phyloP scores from a whole-genome alignment of 1,140 invertebrate species.

The Neuroterus valhalla region DNA sequence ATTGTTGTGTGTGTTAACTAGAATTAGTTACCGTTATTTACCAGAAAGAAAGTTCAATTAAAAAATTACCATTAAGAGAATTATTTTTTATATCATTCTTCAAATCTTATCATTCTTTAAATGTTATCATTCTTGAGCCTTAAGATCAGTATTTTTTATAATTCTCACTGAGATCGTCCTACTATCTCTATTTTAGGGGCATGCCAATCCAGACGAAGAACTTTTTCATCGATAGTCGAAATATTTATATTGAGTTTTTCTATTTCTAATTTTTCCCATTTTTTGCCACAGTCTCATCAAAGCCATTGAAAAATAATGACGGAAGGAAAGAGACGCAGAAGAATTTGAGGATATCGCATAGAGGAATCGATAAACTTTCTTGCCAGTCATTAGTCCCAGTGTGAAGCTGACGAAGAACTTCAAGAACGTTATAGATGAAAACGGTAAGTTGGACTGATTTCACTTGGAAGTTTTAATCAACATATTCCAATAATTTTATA shows the following conservation, averaged over 20 bases:
- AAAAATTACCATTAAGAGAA: too few relatives aligned
- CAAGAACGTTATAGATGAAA: slow-evolving; percentile 56
- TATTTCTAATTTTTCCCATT: background rate
- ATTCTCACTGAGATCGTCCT: too few relatives aligned
- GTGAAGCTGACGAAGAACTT: slow-evolving; percentile 24
- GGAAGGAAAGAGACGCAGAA: slow-evolving; percentile 16
- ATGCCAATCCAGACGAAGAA: too few relatives aligned
- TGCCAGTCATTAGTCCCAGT: slow-evolving; percentile 13
- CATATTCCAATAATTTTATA: background rate
- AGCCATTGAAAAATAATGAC: background rate
- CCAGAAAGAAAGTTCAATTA: too few relatives aligned
- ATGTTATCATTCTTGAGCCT: too few relatives aligned
- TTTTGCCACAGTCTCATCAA: background rate
- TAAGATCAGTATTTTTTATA: too few relatives aligned
- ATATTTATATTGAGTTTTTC: background rate
- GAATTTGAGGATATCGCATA: slow-evolving; percentile 17
- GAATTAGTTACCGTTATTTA: too few relatives aligned
- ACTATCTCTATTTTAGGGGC: too few relatives aligned
- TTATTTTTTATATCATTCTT: too few relatives aligned
- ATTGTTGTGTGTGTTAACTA: too few relatives aligned
- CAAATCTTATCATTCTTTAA: too few relatives aligned
- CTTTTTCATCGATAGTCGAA: too few relatives aligned
- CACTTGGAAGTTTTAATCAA: background rate
- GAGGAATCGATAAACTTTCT: slow-evolving; percentile 23
- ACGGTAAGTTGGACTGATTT: slow-evolving; percentile 45